These are phyloP conservation scores for Thaumetopoea pityocampa DNA, from an alignment of 1,140 invertebrate genomes.

Conservation along the genomic window DNA sequence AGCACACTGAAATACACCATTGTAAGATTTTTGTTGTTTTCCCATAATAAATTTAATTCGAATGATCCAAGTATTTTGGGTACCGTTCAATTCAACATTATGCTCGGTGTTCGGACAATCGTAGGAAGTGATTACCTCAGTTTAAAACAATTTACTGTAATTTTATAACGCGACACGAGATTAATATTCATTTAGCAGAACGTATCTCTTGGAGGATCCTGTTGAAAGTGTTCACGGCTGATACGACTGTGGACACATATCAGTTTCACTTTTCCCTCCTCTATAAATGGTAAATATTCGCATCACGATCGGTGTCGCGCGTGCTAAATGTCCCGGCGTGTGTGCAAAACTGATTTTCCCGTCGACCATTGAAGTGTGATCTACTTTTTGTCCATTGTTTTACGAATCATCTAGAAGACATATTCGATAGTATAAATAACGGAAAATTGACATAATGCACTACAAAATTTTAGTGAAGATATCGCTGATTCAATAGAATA, in stretches of 20 bases:
- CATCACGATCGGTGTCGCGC: conserved; percentile 64
- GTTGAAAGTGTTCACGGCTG: conserved; percentile 66
- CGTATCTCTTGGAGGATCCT: conserved; percentile 52
- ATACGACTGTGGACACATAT: conserved; percentile 45
- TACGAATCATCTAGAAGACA: too few species aligned
- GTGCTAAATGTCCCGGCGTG: conserved; percentile 48
- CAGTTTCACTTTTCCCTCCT: conserved; percentile 71
- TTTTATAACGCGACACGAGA: conserved; percentile 18
- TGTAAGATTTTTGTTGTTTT: too few species aligned
- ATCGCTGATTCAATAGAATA: too few species aligned
- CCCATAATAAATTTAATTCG: conserved; percentile 34
- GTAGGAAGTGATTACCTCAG: conserved; percentile 33
- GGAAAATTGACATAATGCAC: too few species aligned
- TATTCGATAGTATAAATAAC: too few species aligned
- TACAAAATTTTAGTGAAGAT: too few species aligned
- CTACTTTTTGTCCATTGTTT: conserved; percentile 10
- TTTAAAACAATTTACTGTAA: conserved; percentile 20
- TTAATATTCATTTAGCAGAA: conserved; percentile 10
- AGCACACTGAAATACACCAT: too few species aligned
- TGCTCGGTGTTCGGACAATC: conserved; percentile 24
- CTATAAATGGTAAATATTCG: conserved; percentile 59
- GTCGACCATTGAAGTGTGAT: conserved; percentile 13
- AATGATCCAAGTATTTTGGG: conserved; percentile 18
- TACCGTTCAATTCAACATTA: conserved; percentile 28
- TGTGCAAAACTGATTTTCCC: conserved; percentile 28